These are phyloP conservation scores for Chesias legatella DNA, from an alignment of 2,888 invertebrate genomes.

Conservation along the genomic window DNA sequence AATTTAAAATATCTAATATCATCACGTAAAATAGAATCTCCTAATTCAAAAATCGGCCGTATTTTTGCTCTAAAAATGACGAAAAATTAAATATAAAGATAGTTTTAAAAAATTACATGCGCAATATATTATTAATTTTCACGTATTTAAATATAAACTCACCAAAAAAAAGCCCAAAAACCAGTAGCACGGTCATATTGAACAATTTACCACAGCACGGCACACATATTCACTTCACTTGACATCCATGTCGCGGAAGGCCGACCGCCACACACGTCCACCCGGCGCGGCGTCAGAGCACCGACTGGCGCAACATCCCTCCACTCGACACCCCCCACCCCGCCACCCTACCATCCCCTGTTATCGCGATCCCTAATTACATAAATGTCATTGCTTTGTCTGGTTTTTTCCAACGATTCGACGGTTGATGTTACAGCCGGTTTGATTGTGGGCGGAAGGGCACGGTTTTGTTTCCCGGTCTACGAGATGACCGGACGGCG, in stretches of 20 bases:
- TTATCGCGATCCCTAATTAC: conserved; percentile 77
- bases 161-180: conserved; percentile 54
- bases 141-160: too few relatives aligned
- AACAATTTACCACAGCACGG: conserved; percentile 31
- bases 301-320: conserved; percentile 60
- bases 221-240: conserved; percentile 27
- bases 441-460: conserved; percentile 16
- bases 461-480: conserved; percentile 4
- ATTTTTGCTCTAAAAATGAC: too few relatives aligned
- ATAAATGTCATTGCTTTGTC: conserved; percentile 77
- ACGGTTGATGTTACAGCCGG: conserved; percentile 48
- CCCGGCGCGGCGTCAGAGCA: conserved; percentile 29
- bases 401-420: conserved; percentile 50
- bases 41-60: too few relatives aligned
- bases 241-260: conserved; percentile 22
- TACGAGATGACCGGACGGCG: conserved; percentile 7
- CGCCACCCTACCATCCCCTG: too few relatives aligned
- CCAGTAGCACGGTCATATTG: conserved; percentile 49
- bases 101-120: too few relatives aligned
- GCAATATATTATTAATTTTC: too few relatives aligned
- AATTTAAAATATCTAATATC: too few relatives aligned
- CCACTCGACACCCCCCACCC: conserved; percentile 36
- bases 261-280: conserved; percentile 28
- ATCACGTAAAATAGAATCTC: too few relatives aligned
- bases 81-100: neutral